A percentile compares a stretch with the other conserved stretches of the same genome.
phyloP scores from a whole-genome alignment of 2,113 vertebrate species.

The Alosa alosa region DNA sequence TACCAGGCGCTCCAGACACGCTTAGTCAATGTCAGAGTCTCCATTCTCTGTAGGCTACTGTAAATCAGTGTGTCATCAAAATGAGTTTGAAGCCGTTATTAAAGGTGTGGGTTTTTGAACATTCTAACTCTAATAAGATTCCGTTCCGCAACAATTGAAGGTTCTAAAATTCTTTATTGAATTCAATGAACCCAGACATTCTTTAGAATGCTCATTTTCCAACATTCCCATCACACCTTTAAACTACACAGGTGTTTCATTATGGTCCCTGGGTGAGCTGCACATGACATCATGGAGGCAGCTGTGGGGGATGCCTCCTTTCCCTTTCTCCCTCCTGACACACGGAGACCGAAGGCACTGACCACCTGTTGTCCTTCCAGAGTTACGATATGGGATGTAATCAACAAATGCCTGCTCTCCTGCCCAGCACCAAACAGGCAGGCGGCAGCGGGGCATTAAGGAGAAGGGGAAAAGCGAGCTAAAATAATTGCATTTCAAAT shows the following conservation, averaged over 20 bases:
- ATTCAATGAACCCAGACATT: too few relatives aligned
- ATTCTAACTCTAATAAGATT: too few relatives aligned
- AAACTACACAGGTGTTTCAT: too few relatives aligned
- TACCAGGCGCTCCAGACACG: too few relatives aligned
- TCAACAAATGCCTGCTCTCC: not conserved
- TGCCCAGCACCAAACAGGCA: not conserved
- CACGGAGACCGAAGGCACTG: not conserved
- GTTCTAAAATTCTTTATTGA: too few relatives aligned
- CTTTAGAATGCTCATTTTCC: too few relatives aligned
- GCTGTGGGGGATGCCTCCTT: not conserved
- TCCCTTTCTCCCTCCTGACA: not conserved
- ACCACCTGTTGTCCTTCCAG: not conserved
- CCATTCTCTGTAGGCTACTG: too few relatives aligned
- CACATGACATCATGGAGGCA: not conserved
- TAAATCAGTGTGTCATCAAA: too few relatives aligned
- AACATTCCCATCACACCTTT: too few relatives aligned
- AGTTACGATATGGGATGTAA: not conserved
- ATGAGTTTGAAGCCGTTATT: not conserved
- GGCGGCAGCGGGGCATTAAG: not conserved
- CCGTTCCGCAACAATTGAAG: too few relatives aligned
- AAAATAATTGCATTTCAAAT: slow-evolving; percentile 49
- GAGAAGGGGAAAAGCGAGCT: not conserved
- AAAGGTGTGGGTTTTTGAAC: too few relatives aligned
- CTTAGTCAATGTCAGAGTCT: too few relatives aligned
- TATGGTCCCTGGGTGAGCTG: not conserved